phyloP scores from a whole-genome alignment of 2,113 vertebrate species.

The Corydoras maculifer region DNA sequence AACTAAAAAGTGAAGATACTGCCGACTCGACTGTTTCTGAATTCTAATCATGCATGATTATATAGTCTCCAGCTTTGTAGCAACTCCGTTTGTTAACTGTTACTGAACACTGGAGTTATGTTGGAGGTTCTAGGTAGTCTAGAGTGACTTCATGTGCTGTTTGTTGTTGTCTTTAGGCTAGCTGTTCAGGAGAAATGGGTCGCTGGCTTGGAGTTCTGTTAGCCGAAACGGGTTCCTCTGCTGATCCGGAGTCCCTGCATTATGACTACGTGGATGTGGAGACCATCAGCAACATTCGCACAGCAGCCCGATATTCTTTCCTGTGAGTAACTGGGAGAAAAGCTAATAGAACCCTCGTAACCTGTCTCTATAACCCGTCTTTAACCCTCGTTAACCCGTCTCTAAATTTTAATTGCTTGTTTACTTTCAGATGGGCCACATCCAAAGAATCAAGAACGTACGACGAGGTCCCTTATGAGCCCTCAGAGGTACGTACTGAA shows the following conservation, averaged over 20 bases:
- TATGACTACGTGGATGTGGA: conserved; percentile 97
- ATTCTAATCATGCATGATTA: too few species aligned
- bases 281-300: conserved; percentile 86
- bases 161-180: conserved; percentile 65
- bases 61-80: too few species aligned
- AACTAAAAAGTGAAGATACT: too few species aligned
- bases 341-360: background rate
- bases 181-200: conserved; percentile 84
- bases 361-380: background rate
- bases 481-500: conserved; percentile 21
- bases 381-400: too few species aligned
- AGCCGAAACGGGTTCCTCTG: conserved; percentile 77
- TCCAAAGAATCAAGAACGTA: conserved; percentile 73
- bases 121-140: too few species aligned
- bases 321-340: conserved; percentile 69
- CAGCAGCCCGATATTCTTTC: conserved; percentile 89
- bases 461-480: conserved; percentile 86
- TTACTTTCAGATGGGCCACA: conserved; percentile 77
- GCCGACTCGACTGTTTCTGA: too few species aligned
- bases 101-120: too few species aligned
- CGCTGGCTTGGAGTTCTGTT: conserved; percentile 91
- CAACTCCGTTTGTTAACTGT: too few species aligned
- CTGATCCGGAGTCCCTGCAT: conserved; percentile 84
- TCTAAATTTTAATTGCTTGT: background rate
- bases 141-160: background rate